phyloP scores from a whole-genome alignment of 2,888 invertebrate species.

The Ommatoiulus sabulosus region DNA sequence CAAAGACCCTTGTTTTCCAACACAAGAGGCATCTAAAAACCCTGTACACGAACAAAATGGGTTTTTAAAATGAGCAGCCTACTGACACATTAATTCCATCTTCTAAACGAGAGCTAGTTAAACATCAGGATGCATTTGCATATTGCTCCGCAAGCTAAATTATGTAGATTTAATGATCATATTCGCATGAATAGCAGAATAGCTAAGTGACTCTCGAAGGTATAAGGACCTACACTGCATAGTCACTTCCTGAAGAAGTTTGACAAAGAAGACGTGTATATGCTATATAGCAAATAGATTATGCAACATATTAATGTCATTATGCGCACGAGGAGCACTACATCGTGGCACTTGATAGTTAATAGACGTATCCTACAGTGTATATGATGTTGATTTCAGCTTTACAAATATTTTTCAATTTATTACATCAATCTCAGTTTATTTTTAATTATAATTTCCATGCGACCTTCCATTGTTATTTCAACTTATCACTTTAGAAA shows the following conservation, averaged over 20 bases:
- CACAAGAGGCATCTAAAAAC: not conserved
- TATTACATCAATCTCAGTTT: too few relatives aligned
- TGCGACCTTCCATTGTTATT: too few relatives aligned
- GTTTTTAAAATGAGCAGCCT: not conserved
- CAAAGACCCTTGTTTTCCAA: not conserved
- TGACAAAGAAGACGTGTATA: not conserved
- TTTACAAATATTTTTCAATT: too few relatives aligned
- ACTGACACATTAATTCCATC: conserved; percentile 20
- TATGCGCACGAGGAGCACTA: not conserved
- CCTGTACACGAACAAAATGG: not conserved
- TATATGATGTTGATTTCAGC: too few relatives aligned
- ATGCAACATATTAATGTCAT: not conserved
- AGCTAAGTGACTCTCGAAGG: not conserved
- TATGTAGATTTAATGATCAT: conserved; percentile 32
- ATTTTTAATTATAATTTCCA: too few relatives aligned
- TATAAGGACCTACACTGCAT: not conserved
- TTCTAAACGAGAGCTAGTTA: not conserved
- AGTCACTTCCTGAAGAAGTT: not conserved
- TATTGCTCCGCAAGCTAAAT: not conserved
- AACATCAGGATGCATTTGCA: not conserved
- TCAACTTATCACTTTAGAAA: too few relatives aligned
- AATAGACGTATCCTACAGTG: too few relatives aligned
- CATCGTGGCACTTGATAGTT: not conserved
- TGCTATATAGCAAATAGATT: not conserved
- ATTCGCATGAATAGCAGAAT: not conserved